Evolutionary conservation across 2,797 vertebrate species (phyloP).

Genomic region (Ibycter americanus): DNA sequence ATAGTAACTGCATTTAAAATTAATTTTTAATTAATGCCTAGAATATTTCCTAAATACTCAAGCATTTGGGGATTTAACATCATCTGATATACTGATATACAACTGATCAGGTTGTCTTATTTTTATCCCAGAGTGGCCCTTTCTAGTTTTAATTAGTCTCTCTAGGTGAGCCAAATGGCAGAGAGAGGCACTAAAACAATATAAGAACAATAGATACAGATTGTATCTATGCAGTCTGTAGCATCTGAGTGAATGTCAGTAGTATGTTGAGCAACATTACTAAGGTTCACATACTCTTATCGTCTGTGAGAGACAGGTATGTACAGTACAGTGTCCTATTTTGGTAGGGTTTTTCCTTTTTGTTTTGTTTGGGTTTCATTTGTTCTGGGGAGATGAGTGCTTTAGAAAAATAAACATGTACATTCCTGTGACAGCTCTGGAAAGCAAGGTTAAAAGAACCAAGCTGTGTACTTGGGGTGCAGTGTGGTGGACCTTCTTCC

Average conservation of each 20-base stretch:
- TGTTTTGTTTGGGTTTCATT: neutral
- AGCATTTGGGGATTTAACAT: neutral
- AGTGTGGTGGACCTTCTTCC: neutral
- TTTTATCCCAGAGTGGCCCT: neutral
- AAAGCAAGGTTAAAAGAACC: neutral
- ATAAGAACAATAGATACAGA: neutral
- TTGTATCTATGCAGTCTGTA: neutral
- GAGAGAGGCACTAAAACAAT: neutral
- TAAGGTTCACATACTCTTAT: neutral
- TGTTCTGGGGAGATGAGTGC: neutral
- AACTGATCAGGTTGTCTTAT: neutral
- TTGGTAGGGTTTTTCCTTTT: neutral
- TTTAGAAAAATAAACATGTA: neutral
- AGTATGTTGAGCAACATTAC: neutral
- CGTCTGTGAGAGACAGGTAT: neutral
- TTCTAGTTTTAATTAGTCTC: neutral
- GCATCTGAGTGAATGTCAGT: neutral
- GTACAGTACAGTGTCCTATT: neutral
- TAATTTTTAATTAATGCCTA: neutral
- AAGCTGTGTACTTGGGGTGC: neutral
- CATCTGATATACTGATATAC: neutral
- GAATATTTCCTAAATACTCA: neutral
- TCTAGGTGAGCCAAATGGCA: neutral
- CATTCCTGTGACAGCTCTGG: fast-evolving
- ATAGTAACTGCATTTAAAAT: neutral